Evolutionary conservation across 2,888 invertebrate genomes (phyloP).

Genomic region (Tachina lurida): DNA sequence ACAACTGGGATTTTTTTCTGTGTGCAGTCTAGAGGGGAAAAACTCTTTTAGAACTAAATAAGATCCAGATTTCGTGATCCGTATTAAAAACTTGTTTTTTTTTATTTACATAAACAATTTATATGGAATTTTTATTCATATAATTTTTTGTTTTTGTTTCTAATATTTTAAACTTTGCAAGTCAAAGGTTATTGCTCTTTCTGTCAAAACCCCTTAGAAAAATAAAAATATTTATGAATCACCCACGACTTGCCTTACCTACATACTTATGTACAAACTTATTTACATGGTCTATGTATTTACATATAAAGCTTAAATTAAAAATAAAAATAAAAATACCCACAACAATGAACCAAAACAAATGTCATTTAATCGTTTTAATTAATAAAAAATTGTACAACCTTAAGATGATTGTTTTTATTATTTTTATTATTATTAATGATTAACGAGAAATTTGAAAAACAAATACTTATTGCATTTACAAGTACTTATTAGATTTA

Average conservation of each 20-base stretch:
- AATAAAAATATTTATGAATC: conserved; percentile 54
- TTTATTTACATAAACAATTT: background rate
- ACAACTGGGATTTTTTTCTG: too few species aligned
- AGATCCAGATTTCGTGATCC: too few species aligned
- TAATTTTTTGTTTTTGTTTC: conserved; percentile 7
- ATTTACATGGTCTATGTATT: background rate
- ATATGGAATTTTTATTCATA: background rate
- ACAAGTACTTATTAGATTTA: conserved; percentile 59
- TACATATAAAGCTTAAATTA: conserved; percentile 19
- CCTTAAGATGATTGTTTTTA: background rate
- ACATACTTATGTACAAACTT: too few species aligned
- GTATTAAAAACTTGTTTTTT: conserved; percentile 28
- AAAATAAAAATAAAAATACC: conserved; percentile 25
- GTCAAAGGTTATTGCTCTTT: conserved; percentile 55
- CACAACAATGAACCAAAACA: conserved; percentile 8
- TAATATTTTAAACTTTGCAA: conserved; percentile 36
- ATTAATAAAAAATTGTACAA: conserved; percentile 49
- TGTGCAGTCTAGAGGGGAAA: too few species aligned
- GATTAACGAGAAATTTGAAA: conserved; percentile 47
- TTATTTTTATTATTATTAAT: conserved; percentile 47
- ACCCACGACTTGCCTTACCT: conserved; percentile 17
- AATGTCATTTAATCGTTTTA: conserved; percentile 29
- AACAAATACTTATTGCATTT: conserved; percentile 32
- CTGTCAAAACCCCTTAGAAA: conserved; percentile 31
- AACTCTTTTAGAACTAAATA: too few species aligned